A percentile compares a stretch with the other conserved stretches of the same genome.
phyloP scores from a whole-genome alignment of 2,797 vertebrate species.

The Sebastes oblongus region DNA sequence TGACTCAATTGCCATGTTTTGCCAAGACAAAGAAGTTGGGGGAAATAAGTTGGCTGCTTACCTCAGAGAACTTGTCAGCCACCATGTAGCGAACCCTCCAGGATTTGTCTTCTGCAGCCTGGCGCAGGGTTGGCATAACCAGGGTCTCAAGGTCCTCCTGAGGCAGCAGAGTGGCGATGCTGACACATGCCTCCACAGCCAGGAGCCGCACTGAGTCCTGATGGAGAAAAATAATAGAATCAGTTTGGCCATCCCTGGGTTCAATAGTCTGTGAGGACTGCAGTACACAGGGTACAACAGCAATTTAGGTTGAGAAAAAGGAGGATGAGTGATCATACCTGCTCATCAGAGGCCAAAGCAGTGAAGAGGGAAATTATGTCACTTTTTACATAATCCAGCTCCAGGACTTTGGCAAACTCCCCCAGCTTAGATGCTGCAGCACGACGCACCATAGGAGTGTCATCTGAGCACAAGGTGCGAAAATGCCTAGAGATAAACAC shows the following conservation, averaged over 20 bases:
- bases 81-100: conserved; percentile 92
- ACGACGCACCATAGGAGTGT: conserved; percentile 89
- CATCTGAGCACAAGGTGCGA: conserved; percentile 88
- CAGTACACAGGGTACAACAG: background rate
- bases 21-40: too few species aligned
- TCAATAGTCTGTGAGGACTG: background rate
- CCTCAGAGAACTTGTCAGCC: conserved; percentile 90
- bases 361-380: conserved; percentile 90
- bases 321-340: conserved; percentile 69
- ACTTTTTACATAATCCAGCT: conserved; percentile 89
- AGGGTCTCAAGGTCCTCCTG: conserved; percentile 89
- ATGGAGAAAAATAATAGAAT: background rate
- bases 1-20: background rate
- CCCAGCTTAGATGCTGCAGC: conserved; percentile 89
- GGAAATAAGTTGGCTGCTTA: conserved; percentile 27
- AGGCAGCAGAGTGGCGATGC: conserved; percentile 88
- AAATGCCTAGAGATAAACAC: conserved; percentile 79
- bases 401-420: conserved; percentile 89
- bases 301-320: background rate
- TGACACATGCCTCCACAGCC: conserved; percentile 91
- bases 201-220: conserved; percentile 91
- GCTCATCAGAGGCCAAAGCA: conserved; percentile 88
- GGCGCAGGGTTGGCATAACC: conserved; percentile 90
- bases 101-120: conserved; percentile 89
- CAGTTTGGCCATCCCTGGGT: background rate